phyloP scores from a whole-genome alignment of 2,113 vertebrate genomes.

The Phycodurus eques region DNA sequence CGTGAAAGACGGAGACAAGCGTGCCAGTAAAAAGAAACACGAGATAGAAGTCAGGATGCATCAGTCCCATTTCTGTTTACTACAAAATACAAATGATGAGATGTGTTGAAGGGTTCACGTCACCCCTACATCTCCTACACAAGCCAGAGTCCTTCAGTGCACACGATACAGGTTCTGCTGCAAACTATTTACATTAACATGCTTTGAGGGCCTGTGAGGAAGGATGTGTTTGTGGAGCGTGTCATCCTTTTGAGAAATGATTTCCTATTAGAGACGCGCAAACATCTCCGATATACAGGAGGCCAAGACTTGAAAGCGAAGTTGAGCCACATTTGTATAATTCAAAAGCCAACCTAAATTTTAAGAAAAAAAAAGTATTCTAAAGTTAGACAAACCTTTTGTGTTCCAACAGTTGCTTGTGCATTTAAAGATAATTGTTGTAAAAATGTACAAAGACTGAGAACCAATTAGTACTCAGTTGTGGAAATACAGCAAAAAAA shows the following conservation, averaged over 20 bases:
- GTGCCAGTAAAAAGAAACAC: conserved; percentile 3
- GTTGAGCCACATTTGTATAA: not conserved
- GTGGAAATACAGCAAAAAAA: too few relatives aligned
- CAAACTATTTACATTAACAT: conserved; percentile 48
- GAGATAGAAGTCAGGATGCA: not conserved
- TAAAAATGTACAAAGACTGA: too few relatives aligned
- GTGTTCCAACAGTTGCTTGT: too few relatives aligned
- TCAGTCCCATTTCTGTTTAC: conserved; percentile 12
- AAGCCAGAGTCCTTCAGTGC: conserved; percentile 14
- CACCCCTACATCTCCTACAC: conserved; percentile 23
- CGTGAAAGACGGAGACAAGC: conserved; percentile 4
- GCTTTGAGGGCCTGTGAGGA: conserved; percentile 17
- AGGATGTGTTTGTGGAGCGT: conserved; percentile 38
- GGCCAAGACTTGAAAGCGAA: conserved; percentile 5
- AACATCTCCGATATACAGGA: conserved; percentile 21
- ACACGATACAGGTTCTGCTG: conserved; percentile 10
- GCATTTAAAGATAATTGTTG: too few relatives aligned
- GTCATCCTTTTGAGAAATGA: conserved; percentile 38
- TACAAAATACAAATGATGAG: not conserved
- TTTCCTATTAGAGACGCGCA: conserved; percentile 26
- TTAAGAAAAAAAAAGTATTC: not conserved
- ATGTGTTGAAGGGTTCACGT: conserved; percentile 26
- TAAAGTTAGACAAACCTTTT: too few relatives aligned
- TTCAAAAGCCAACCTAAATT: not conserved
- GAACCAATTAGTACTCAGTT: too few relatives aligned